A percentile compares a stretch with the other conserved stretches of the same genome.
phyloP scores from a whole-genome alignment of 2,113 vertebrate species.

The Taurulus bubalis region DNA sequence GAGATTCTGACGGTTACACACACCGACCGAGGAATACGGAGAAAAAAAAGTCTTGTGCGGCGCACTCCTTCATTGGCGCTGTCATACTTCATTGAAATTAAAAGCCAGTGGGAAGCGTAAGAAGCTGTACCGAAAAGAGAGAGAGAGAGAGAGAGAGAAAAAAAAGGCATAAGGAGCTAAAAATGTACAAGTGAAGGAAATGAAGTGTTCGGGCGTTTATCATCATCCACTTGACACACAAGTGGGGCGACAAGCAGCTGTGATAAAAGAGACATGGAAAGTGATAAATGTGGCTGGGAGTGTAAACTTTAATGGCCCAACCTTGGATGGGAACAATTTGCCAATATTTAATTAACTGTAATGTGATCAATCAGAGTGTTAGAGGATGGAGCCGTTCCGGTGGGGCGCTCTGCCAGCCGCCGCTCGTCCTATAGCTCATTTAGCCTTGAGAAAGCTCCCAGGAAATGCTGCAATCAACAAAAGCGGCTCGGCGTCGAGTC shows the following conservation, averaged over 20 bases:
- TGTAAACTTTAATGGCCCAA: slow-evolving; percentile 76
- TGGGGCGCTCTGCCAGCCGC: slow-evolving; percentile 53
- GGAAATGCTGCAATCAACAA: slow-evolving; percentile 66
- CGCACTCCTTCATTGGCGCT: slow-evolving; percentile 56
- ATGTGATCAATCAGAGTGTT: slow-evolving; percentile 77
- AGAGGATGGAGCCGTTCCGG: slow-evolving; percentile 66
- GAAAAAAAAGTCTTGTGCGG: slow-evolving; percentile 41
- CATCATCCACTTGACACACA: slow-evolving; percentile 67
- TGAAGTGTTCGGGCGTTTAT: slow-evolving; percentile 60
- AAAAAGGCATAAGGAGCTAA: slow-evolving; percentile 25
- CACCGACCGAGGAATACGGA: slow-evolving; percentile 50
- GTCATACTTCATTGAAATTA: slow-evolving; percentile 73
- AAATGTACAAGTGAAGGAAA: slow-evolving; percentile 51
- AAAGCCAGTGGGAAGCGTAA: slow-evolving; percentile 46
- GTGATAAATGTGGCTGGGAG: slow-evolving; percentile 68
- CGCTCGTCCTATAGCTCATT: slow-evolving; percentile 67
- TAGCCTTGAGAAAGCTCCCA: slow-evolving; percentile 53
- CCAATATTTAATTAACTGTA: slow-evolving; percentile 81
- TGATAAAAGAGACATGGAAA: slow-evolving; percentile 65
- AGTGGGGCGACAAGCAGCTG: slow-evolving; percentile 54
- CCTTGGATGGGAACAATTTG: slow-evolving; percentile 71
- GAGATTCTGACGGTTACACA: slow-evolving; percentile 56
- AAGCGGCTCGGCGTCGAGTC: slow-evolving; percentile 25
- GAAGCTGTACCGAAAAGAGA: slow-evolving; percentile 10
- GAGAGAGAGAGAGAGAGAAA: neutral